Evolutionary conservation across 2,113 vertebrate genomes (phyloP).

Genomic region (Tenebrosternarchus preto): DNA sequence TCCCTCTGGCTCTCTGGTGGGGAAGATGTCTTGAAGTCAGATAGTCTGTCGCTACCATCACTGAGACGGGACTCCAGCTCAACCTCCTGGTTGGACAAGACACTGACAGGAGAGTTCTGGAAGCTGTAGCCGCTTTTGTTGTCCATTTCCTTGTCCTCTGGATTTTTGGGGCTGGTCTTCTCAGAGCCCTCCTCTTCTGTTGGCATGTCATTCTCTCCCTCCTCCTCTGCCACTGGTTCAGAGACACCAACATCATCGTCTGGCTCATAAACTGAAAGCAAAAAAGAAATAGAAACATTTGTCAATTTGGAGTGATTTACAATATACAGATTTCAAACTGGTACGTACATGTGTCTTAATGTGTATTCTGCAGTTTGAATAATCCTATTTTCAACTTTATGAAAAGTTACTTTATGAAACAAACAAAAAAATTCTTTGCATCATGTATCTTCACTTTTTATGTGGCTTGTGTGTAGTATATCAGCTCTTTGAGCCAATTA

Average conservation of each 20-base stretch:
- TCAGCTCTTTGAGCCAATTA: not conserved
- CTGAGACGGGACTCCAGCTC: constrained; percentile 93
- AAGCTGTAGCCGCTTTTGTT: constrained; percentile 91
- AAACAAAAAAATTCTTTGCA: too few relatives aligned
- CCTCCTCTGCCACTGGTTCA: constrained; percentile 83
- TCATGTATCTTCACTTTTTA: not conserved
- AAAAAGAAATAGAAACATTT: constrained; percentile 46
- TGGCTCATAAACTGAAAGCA: constrained; percentile 88
- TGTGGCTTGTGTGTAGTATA: not conserved
- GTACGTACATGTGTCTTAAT: too few relatives aligned
- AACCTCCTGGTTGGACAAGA: constrained; percentile 89
- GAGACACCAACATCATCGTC: constrained; percentile 85
- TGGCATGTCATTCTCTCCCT: constrained; percentile 85
- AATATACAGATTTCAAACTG: not conserved
- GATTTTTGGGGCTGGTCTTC: constrained; percentile 88
- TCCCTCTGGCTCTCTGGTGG: constrained; percentile 79
- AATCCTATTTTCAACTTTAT: too few relatives aligned
- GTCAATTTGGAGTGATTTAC: not conserved
- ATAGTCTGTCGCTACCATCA: constrained; percentile 89
- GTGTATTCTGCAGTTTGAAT: too few relatives aligned
- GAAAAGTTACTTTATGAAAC: too few relatives aligned
- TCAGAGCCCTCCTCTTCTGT: constrained; percentile 85
- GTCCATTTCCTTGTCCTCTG: constrained; percentile 86
- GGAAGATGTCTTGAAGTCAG: constrained; percentile 87
- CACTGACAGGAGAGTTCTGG: constrained; percentile 94